Conservation (phyloP, 1,140 invertebrate species). For the Pygmarrhopalites habei region DNA sequence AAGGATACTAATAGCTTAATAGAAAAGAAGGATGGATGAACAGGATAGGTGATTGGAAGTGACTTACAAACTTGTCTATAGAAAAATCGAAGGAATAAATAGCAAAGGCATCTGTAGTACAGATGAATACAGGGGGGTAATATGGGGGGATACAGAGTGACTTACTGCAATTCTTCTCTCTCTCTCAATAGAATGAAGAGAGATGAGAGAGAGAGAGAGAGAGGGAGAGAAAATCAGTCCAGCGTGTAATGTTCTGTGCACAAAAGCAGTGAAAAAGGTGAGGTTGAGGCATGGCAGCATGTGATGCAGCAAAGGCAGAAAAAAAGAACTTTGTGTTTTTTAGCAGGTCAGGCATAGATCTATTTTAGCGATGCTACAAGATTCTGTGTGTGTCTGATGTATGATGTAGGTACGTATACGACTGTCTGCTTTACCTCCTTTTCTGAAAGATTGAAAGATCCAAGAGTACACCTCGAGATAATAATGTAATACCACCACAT, state of each 20-base stretch:
- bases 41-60: not conserved
- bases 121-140: not conserved
- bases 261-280: not conserved
- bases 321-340: no score
- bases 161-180: not conserved
- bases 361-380: no score
- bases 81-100: not conserved
- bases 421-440: no score
- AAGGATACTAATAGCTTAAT: no score
- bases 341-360: no score
- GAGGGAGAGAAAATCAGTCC: not conserved
- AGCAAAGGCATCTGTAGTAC: not conserved
- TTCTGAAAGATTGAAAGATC: no score
- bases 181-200: not conserved
- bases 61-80: not conserved
- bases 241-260: not conserved
- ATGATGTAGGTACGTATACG: no score
- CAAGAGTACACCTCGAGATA: no score
- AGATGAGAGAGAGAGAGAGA: not conserved
- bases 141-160: not conserved
- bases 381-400: no score
- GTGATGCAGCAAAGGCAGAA: not conserved
- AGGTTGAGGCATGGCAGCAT: not conserved
- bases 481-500: no score
- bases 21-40: no score